Evolutionary conservation across 2,113 vertebrate genomes (phyloP).

Genomic region (Epinephelus moara): DNA sequence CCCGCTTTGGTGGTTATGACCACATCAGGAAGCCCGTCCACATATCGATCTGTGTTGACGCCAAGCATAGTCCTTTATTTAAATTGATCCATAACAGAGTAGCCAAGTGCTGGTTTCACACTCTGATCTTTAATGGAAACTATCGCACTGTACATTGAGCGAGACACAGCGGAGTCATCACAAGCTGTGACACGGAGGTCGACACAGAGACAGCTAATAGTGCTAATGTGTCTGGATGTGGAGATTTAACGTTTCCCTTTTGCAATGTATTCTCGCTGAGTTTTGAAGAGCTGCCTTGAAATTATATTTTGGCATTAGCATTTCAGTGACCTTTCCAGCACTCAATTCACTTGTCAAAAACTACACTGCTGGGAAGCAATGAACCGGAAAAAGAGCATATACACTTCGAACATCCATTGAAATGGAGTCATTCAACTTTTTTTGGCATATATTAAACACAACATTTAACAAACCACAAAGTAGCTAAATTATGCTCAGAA

Average conservation of each 20-base stretch:
- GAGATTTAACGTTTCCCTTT: conserved; percentile 47
- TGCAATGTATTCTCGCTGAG: conserved; percentile 31
- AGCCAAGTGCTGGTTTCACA: conserved; percentile 56
- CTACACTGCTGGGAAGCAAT: conserved; percentile 17
- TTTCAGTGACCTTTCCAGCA: conserved; percentile 71
- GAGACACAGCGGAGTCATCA: conserved; percentile 26
- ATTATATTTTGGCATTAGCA: conserved; percentile 60
- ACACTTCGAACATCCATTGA: conserved; percentile 27
- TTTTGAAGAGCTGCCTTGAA: conserved; percentile 52
- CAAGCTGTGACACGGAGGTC: conserved; percentile 16
- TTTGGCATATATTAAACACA: conserved; percentile 13
- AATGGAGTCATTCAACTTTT: conserved; percentile 25
- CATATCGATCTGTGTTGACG: conserved; percentile 74
- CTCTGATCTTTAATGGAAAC: conserved; percentile 62
- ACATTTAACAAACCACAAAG: not conserved
- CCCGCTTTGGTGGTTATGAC: conserved; percentile 61
- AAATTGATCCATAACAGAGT: conserved; percentile 65
- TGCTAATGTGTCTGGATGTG: conserved; percentile 28
- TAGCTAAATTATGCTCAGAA: not conserved
- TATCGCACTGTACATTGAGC: conserved; percentile 16
- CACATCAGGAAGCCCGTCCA: conserved; percentile 62
- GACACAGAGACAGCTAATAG: conserved; percentile 29
- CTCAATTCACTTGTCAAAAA: conserved; percentile 54
- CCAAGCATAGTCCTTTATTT: conserved; percentile 59
- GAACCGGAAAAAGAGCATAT: conserved; percentile 22